A percentile compares a stretch with the other conserved stretches of the same genome.
phyloP scores from a whole-genome alignment of 2,113 vertebrate genomes.

The Miniopterus natalensis region DNA sequence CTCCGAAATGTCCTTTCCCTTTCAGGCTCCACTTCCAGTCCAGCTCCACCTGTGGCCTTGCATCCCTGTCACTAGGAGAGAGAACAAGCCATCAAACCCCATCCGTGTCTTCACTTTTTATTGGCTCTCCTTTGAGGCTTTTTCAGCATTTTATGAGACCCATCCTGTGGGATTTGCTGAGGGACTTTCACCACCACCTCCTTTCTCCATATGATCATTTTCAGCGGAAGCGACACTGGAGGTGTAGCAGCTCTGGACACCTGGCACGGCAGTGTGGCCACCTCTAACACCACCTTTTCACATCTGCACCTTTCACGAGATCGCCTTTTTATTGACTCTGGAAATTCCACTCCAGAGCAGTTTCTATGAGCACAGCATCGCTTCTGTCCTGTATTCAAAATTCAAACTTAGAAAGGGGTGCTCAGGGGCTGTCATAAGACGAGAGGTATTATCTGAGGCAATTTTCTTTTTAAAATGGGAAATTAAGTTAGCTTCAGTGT shows the following conservation, averaged over 20 bases:
- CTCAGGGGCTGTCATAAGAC: background rate
- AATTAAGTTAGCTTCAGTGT: background rate
- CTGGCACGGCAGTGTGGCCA: background rate
- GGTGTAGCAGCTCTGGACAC: background rate
- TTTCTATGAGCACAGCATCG: background rate
- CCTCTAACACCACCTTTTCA: background rate
- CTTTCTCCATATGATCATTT: constrained; percentile 44
- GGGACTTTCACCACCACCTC: background rate
- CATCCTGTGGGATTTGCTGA: constrained; percentile 40
- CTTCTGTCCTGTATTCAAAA: constrained; percentile 10
- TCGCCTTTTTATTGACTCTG: background rate
- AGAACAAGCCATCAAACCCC: background rate
- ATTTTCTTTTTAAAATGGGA: constrained; percentile 1
- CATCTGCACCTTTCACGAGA: background rate
- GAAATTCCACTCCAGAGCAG: constrained; percentile 3
- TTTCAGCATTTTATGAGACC: constrained; percentile 65
- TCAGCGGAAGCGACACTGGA: constrained; percentile 52
- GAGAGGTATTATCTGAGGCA: background rate
- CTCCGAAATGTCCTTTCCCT: background rate
- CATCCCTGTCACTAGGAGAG: background rate
- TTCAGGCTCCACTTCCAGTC: background rate
- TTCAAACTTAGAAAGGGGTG: background rate
- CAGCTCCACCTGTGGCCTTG: background rate
- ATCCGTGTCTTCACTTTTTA: constrained; percentile 52
- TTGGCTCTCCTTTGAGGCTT: background rate